Base-by-base conservation (phyloP, 2,797 vertebrate species). In the Helicolenus hilgendorfi region DNA sequence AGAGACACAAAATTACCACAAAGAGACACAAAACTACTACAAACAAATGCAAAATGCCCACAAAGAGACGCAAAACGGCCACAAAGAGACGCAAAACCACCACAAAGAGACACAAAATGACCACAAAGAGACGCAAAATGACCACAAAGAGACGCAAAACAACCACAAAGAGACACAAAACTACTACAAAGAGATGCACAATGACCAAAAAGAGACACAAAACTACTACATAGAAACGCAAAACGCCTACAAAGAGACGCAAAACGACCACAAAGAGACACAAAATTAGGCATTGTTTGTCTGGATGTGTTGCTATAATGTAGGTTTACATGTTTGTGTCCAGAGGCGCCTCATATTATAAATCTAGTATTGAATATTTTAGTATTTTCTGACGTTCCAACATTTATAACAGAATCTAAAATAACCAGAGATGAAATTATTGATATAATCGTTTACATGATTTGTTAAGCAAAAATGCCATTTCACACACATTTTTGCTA, bases 111-210 rank as follows among this genome's bases (percentile, higher is more conserved):
- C 2, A 2, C 38, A 41, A 41, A 41, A 15, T 1, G 0, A 14
- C 38, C 0, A 41, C 4, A 11, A 22, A 13, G 7, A 24, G 4
- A 15, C 1, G 0, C 35, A 27, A 7, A 11, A 4, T 0, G 0
- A 70, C 5, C 3, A 13, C 15, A n/a, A 26, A 27, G 60, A 31
- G 13, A 75, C 0, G 1, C 14, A 58, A 4, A 27, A 70, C 0
- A 4, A 1, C 6, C 0, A n/a, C 26, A 18, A 10, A 71, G 9
- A 77, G 10, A 64, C 4, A 27, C 26, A 27, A 27, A 27, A 27
- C 3, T 22, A 38, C 9, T 0, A 13, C 1, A 22, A 41, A 49
- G 2, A 20, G 29, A 20, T 3, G 1, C 8, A 22, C 3, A 15
- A 24, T 0, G 0, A 33, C 3, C 7, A 45, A 29, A 56, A 35